Conservation (phyloP, 2,113 vertebrate species). For the Sylvicapra grimmia region DNA sequence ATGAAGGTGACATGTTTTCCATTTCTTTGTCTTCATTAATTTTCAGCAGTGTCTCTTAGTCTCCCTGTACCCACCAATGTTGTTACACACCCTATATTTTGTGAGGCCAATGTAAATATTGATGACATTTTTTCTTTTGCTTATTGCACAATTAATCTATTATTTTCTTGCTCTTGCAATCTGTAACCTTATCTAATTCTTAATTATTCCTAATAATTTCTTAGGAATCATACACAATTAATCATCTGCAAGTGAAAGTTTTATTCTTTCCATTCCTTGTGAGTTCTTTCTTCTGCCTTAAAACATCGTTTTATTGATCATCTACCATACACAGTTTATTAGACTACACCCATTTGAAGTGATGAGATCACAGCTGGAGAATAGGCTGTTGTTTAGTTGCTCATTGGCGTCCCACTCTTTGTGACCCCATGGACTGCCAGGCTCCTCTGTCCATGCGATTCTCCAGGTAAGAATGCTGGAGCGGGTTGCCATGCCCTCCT, state of each 20-base stretch:
- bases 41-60: not conserved
- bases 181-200: not conserved
- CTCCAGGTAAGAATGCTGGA: not conserved
- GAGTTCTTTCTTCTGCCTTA: not conserved
- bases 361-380: not conserved
- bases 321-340: not conserved
- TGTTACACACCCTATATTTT: not conserved
- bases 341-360: not conserved
- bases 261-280: not conserved
- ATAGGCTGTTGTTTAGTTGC: not conserved
- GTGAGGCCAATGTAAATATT: not conserved
- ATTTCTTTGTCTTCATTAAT: not conserved
- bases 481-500: not conserved
- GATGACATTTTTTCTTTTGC: not conserved
- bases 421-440: not conserved
- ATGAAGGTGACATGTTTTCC: not conserved
- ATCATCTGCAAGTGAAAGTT: not conserved
- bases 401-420: not conserved
- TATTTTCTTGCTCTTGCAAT: not conserved
- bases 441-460: not conserved
- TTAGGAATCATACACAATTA: not conserved
- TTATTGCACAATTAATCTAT: not conserved
- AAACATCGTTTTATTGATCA: not conserved
- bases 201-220: not conserved
- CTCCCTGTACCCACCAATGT: not conserved